Conservation (phyloP, 1,140 invertebrate genomes). For the Arctopsyche grandis region DNA sequence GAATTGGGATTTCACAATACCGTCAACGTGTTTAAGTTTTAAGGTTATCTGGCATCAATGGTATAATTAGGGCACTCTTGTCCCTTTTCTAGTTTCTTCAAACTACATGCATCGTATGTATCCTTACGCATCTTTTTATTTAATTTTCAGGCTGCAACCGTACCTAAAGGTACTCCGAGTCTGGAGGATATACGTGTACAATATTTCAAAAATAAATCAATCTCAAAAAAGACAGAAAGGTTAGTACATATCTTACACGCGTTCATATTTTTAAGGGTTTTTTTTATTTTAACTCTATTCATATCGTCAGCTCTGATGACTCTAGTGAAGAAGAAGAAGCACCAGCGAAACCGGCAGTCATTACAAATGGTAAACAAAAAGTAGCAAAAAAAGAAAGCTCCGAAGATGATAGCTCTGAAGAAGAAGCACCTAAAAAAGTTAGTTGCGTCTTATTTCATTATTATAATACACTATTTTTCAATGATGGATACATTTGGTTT, state of each 20-base stretch:
- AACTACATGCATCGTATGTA: too few relatives aligned
- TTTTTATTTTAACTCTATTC: not conserved
- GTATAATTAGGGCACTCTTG: too few relatives aligned
- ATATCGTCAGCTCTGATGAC: constrained; percentile 24
- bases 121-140: too few relatives aligned
- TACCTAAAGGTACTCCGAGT: not conserved
- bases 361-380: constrained; percentile 45
- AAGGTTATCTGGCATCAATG: too few relatives aligned
- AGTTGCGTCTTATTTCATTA: not conserved
- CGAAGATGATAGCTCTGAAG: constrained; percentile 52
- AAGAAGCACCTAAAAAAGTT: constrained; percentile 48
- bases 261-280: too few relatives aligned
- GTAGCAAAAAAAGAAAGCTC: constrained; percentile 44
- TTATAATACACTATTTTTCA: constrained; percentile 12
- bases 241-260: not conserved
- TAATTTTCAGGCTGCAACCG: not conserved
- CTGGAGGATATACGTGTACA: not conserved
- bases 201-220: not conserved
- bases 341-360: constrained; percentile 21
- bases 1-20: too few relatives aligned
- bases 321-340: constrained; percentile 48
- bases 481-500: constrained; percentile 46
- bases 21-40: too few relatives aligned
- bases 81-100: too few relatives aligned
- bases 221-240: not conserved